Conservation (phyloP, 2,797 vertebrate genomes). For the Agapornis canus region DNA sequence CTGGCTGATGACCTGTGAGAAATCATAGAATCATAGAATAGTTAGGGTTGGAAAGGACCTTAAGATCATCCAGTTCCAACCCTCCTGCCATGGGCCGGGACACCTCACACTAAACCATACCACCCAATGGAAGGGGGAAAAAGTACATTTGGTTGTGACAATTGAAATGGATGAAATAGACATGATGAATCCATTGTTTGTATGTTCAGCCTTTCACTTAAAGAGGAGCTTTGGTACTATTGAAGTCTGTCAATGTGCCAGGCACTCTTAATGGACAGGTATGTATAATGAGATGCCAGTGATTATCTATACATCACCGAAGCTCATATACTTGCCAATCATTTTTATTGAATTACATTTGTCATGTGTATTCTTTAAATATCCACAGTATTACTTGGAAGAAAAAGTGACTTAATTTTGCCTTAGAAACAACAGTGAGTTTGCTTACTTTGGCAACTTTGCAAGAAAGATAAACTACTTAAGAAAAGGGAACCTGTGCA, state of each 20-base stretch:
- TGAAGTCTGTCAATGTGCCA: background rate
- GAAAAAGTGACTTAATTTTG: background rate
- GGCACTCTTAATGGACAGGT: background rate
- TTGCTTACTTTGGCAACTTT: conserved; percentile 64
- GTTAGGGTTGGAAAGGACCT: too few species aligned
- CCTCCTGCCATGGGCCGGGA: too few species aligned
- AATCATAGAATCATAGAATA: too few species aligned
- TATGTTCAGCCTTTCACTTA: background rate
- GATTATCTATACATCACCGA: background rate
- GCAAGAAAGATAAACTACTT: conserved; percentile 64
- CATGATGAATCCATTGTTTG: background rate
- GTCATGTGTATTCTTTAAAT: background rate
- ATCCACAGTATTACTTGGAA: background rate
- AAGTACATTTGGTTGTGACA: background rate
- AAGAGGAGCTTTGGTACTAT: background rate
- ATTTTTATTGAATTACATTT: background rate
- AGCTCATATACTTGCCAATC: background rate
- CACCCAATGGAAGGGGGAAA: background rate
- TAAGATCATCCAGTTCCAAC: too few species aligned
- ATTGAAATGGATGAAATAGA: background rate
- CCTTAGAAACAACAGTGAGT: conserved; percentile 28
- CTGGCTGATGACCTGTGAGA: background rate
- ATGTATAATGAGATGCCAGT: background rate
- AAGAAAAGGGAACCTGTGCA: conserved; percentile 39
- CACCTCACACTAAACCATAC: too few species aligned